Base-by-base conservation (phyloP, 2,797 vertebrate genomes). In the Octomys mimax region DNA sequence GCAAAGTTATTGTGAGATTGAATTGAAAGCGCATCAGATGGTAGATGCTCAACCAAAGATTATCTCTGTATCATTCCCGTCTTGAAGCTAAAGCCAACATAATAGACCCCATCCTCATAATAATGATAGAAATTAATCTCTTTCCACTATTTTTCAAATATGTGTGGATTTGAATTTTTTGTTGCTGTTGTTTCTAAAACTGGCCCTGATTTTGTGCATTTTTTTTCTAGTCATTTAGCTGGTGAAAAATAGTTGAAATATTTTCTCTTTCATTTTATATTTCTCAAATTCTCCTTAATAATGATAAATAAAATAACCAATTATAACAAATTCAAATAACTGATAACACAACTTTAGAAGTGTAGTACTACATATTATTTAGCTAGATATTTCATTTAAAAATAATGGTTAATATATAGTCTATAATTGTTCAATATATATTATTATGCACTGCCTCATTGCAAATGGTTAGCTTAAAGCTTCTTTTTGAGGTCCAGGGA, bases 251-350 rank as follows among this genome's bases (percentile, higher is more conserved):
- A 16, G 2, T 36, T 89, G 84, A 81, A 62, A 64, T 85, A 52
- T 61, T 70, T 64, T 71, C 28, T 73, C 14, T 31, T 86, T 59
- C 75, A 79, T 86, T 95, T 96, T 59, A 26, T 68, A 26, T 81
- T 94, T 92, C 4, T 62, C 57, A 85, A 92, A 46, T 88, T 75
- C 86, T 94, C 18, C 75, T 78, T 84, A 93, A 57, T 93, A 22
- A 6, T 88, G 70, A 87, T 59, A 18, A 42, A 68, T 42, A 33
- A 64, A 87, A 36, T 33, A 80, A 75, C 22, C 80, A 49, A 49
- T 49, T 11, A 49, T 49, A 49, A 8, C 49, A 4, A 68, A 68
- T 85, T 87, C 31, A 90, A 85, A 61, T 88, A 92, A 57, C 52
- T 81, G 66, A 49, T 59, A 31, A 0, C 22, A 46, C 19, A 95